These are phyloP conservation scores for Pilophorus perplexus DNA, from an alignment of 2,888 invertebrate species.

Conservation along the genomic window DNA sequence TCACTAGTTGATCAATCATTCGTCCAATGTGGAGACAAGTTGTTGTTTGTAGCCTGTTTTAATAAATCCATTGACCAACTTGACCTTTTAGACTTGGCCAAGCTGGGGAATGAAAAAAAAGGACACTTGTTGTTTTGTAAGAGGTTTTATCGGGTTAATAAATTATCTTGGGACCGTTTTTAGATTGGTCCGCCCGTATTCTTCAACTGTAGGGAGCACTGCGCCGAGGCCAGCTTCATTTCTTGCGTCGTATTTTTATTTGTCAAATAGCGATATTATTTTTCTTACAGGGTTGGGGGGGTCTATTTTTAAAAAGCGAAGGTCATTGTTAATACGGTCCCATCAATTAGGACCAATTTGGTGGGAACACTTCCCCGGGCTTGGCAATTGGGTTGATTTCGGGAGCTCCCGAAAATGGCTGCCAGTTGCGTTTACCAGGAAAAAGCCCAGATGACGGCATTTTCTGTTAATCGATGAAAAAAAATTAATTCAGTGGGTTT, in stretches of 20 bases:
- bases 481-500: too few relatives aligned
- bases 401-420: not conserved
- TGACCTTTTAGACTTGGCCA: constrained; percentile 1
- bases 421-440: too few relatives aligned
- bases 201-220: not conserved
- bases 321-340: not conserved
- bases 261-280: not conserved
- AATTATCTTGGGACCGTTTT: constrained; percentile 25
- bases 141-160: constrained; percentile 21
- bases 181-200: constrained; percentile 23
- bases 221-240: not conserved
- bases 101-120: constrained; percentile 11
- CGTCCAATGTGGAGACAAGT: not conserved
- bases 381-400: not conserved
- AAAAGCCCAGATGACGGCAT: too few relatives aligned
- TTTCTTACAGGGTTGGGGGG: not conserved
- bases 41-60: not conserved
- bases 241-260: not conserved
- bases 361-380: not conserved
- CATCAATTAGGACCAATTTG: not conserved
- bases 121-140: constrained; percentile 5
- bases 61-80: constrained; percentile 27
- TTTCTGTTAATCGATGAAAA: too few relatives aligned
- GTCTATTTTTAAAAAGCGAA: not conserved
- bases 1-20: constrained; percentile 20